Percentiles rank a stretch among this genome's conserved stretches.
Conservation (phyloP, 2,888 invertebrate species). For the Drosophila mettleri region DNA sequence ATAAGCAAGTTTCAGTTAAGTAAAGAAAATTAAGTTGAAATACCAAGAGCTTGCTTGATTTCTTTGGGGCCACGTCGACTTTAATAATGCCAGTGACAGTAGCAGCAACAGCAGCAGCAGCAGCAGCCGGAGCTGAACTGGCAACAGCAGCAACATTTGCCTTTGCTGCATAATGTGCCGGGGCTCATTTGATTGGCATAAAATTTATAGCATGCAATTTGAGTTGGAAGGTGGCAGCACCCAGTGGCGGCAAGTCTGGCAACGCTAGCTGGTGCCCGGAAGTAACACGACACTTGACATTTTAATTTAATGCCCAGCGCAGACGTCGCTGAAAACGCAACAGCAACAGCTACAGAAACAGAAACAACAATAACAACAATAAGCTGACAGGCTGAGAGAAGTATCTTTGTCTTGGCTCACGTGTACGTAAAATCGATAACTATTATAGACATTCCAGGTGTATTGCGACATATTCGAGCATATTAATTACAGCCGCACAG, state of each 20-base stretch:
- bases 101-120: slow-evolving; percentile 20
- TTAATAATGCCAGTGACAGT: slow-evolving; percentile 33
- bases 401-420: slow-evolving; percentile 2
- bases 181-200: slow-evolving; percentile 75
- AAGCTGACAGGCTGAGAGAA: slow-evolving; percentile 25
- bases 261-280: slow-evolving; percentile 72
- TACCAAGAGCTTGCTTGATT: slow-evolving; percentile 35
- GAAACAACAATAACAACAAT: slow-evolving; percentile 10
- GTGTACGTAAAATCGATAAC: slow-evolving; percentile 50
- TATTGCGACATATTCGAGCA: slow-evolving; percentile 36
- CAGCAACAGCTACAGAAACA: slow-evolving; percentile 28
- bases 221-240: slow-evolving; percentile 54
- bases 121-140: too few relatives aligned
- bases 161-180: slow-evolving; percentile 66
- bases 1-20: slow-evolving; percentile 34
- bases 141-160: slow-evolving; percentile 8
- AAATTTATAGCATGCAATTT: slow-evolving; percentile 80
- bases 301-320: slow-evolving; percentile 78
- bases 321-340: slow-evolving; percentile 54
- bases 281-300: slow-evolving; percentile 81
- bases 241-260: slow-evolving; percentile 54
- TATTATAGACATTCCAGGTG: slow-evolving; percentile 27
- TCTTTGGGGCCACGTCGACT: slow-evolving; percentile 13
- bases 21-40: slow-evolving; percentile 47
- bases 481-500: slow-evolving; percentile 47